Evolutionary conservation across 1,140 invertebrate species (phyloP).

Genomic region (Cylas formicarius): DNA sequence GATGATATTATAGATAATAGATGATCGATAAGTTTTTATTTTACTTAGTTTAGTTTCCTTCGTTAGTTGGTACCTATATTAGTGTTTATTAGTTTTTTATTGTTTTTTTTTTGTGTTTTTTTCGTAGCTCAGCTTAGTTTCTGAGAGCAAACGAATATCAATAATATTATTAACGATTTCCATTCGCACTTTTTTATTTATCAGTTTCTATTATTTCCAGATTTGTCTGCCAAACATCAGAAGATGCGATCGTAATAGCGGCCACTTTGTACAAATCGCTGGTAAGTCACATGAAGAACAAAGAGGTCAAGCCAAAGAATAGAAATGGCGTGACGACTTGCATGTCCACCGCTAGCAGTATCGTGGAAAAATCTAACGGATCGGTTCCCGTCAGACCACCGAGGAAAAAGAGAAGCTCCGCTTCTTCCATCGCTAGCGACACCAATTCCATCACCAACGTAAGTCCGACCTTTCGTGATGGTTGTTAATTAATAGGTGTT

Average conservation of each 20-base stretch:
- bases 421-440: conserved; percentile 52
- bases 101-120: too few species aligned
- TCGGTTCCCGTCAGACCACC: conserved; percentile 48
- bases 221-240: conserved; percentile 78
- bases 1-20: too few species aligned
- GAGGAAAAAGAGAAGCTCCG: conserved; percentile 52
- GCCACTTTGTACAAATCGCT: conserved; percentile 82
- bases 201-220: conserved; percentile 15
- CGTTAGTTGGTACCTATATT: too few species aligned
- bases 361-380: conserved; percentile 38
- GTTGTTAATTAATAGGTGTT: too few species aligned
- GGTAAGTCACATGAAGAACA: conserved; percentile 66
- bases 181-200: background rate
- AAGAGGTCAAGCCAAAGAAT: conserved; percentile 51
- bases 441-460: conserved; percentile 45
- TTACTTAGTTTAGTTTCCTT: too few species aligned
- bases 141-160: too few species aligned
- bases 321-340: conserved; percentile 52
- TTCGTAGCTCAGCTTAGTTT: too few species aligned
- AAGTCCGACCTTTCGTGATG: conserved; percentile 16
- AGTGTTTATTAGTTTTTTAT: too few species aligned
- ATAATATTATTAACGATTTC: background rate
- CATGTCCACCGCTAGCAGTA: conserved; percentile 36
- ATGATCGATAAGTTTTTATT: too few species aligned
- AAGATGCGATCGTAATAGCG: conserved; percentile 84